Conservation (phyloP, 1,140 invertebrate species). For the Meloidogyne floridensis region DNA sequence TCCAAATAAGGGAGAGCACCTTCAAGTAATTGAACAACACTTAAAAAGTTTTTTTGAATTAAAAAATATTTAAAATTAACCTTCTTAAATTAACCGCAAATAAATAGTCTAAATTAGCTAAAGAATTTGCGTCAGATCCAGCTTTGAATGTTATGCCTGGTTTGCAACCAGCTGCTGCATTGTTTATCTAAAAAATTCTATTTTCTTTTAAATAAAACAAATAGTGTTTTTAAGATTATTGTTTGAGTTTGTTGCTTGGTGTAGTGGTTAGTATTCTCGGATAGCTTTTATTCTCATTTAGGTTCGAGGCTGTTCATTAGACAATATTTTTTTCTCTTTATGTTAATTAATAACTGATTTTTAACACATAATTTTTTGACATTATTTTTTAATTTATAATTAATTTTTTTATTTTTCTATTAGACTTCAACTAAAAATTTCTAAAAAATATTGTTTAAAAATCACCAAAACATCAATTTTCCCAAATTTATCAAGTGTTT, state of each 20-base stretch:
- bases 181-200: constrained; percentile 31
- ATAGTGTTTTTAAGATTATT: neutral
- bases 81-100: constrained; percentile 33
- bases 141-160: constrained; percentile 20
- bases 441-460: neutral
- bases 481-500: constrained; percentile 33
- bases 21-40: constrained; percentile 40
- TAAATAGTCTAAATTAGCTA: constrained; percentile 39
- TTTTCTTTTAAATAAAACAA: too few species aligned
- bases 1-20: constrained; percentile 46
- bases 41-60: neutral
- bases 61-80: neutral
- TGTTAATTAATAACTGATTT: too few species aligned
- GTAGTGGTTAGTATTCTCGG: too few species aligned
- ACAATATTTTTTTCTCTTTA: too few species aligned
- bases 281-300: too few species aligned
- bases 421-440: neutral
- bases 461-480: constrained; percentile 37
- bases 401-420: too few species aligned
- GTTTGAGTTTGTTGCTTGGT: too few species aligned
- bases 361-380: too few species aligned
- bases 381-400: too few species aligned
- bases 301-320: too few species aligned
- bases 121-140: constrained; percentile 20
- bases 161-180: constrained; percentile 21